Percentiles rank a stretch among this genome's conserved stretches.
Evolutionary conservation across 2,797 vertebrate species (phyloP).

Genomic region (Spatula versicolor): DNA sequence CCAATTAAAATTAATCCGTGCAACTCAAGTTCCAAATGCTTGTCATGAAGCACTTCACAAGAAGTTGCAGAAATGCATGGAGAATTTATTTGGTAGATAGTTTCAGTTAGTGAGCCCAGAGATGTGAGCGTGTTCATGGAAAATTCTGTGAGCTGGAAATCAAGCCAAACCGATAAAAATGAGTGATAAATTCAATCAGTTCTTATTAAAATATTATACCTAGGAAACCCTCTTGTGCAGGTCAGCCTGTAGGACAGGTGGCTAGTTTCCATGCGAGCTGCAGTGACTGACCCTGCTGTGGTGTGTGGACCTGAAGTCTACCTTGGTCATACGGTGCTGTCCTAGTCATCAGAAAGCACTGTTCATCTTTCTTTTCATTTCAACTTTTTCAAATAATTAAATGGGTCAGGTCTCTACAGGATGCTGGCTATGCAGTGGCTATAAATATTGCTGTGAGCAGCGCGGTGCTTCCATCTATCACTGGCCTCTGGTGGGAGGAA

Average conservation of each 20-base stretch:
- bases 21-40: neutral
- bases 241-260: neutral
- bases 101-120: neutral
- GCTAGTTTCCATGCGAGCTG: neutral
- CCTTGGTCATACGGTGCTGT: neutral
- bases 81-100: neutral
- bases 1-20: neutral
- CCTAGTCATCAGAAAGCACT: neutral
- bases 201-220: neutral
- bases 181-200: neutral
- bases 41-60: neutral
- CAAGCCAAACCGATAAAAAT: neutral
- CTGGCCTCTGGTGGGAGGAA: constrained; percentile 26
- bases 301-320: neutral
- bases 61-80: neutral
- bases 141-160: neutral
- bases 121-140: neutral
- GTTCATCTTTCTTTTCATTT: neutral
- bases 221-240: neutral
- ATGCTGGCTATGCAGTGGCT: neutral
- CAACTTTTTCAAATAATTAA: constrained; percentile 34
- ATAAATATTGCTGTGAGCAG: constrained; percentile 41
- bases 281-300: neutral
- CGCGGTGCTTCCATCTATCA: neutral
- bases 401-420: constrained; percentile 49